Conservation (phyloP, 1,140 invertebrate species). For the Dendrolimus kikuchii region DNA sequence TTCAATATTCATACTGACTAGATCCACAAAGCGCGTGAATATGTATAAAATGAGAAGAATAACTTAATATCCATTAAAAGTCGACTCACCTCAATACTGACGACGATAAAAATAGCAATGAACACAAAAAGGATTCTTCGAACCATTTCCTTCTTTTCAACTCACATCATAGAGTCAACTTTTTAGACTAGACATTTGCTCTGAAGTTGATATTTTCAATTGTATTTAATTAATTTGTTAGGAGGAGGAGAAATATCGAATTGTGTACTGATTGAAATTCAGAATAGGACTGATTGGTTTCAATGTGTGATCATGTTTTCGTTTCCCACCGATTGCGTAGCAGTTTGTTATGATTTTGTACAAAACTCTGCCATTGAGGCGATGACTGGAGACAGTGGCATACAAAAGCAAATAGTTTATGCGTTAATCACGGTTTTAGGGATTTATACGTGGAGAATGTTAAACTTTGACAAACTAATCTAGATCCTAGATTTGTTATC, state of each 20-base stretch:
- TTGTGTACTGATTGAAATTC: conserved; percentile 22
- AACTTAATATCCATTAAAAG: not conserved
- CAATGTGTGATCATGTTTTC: conserved; percentile 32
- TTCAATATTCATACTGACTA: no score
- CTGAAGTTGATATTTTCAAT: not conserved
- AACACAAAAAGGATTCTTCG: conserved; percentile 34
- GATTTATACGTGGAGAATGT: no score
- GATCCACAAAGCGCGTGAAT: no score
- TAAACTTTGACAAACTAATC: no score
- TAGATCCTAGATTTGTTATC: no score
- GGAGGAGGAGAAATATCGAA: not conserved
- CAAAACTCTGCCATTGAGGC: conserved; percentile 8
- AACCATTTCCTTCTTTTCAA: conserved; percentile 36
- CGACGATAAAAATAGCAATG: conserved; percentile 26
- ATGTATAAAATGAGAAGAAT: no score
- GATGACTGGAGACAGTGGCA: conserved; percentile 6
- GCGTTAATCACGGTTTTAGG: no score
- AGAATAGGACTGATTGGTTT: conserved; percentile 18
- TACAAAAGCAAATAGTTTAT: no score
- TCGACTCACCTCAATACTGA: conserved; percentile 41
- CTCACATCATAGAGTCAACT: conserved; percentile 28
- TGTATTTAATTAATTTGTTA: conserved; percentile 4
- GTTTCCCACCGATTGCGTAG: conserved; percentile 23
- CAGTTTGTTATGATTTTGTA: conserved; percentile 33
- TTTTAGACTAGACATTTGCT: conserved; percentile 14